phyloP scores from a whole-genome alignment of 2,113 vertebrate species.

The Anser brachyrhynchus region DNA sequence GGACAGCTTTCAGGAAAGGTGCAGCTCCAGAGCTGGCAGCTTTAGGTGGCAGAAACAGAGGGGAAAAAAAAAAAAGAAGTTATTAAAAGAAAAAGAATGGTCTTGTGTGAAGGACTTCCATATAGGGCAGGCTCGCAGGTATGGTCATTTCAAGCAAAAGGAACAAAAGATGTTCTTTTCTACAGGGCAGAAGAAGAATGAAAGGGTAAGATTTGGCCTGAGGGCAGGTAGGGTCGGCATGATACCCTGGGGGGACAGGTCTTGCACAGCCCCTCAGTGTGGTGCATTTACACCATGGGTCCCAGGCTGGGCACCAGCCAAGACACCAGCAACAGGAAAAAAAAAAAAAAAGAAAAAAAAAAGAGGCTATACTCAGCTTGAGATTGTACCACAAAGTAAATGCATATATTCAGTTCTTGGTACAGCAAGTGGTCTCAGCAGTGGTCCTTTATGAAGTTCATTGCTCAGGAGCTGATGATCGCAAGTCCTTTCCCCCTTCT shows the following conservation, averaged over 20 bases:
- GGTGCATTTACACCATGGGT: fast-evolving
- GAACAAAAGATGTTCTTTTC: neutral
- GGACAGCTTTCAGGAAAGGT: neutral
- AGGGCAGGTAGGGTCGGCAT: neutral
- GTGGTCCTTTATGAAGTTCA: neutral
- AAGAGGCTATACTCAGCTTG: neutral
- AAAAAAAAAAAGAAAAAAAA: neutral
- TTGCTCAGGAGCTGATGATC: neutral
- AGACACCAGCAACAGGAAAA: neutral
- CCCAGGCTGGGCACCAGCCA: neutral
- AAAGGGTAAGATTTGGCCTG: neutral
- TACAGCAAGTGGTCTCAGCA: neutral
- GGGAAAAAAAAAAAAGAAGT: neutral
- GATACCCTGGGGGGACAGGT: fast-evolving
- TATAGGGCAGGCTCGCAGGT: conserved; percentile 15
- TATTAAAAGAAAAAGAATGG: neutral
- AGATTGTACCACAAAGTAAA: neutral
- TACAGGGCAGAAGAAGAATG: neutral
- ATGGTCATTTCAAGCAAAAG: conserved; percentile 15
- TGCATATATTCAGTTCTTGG: neutral
- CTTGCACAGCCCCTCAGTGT: neutral
- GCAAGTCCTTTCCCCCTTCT: neutral
- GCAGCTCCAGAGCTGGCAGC: neutral
- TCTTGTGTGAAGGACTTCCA: conserved; percentile 52
- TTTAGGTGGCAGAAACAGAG: neutral